Percentiles rank a stretch among this genome's conserved stretches.
These are phyloP conservation scores for Genyomyrus donnyi DNA, from an alignment of 2,113 vertebrate species.

Conservation along the genomic window DNA sequence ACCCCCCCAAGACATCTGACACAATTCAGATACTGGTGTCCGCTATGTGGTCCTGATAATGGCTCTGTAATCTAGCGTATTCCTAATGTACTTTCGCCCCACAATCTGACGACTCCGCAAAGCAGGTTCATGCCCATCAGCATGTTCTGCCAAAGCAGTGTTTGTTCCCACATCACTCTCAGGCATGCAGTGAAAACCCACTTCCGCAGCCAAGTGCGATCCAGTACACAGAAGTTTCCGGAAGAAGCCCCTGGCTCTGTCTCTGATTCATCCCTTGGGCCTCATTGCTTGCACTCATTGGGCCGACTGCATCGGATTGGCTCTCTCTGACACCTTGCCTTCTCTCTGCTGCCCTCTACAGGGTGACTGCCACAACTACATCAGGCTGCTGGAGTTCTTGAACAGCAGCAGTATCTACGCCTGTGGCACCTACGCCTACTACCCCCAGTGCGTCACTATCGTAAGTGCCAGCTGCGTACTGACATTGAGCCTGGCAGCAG, in stretches of 20 bases:
- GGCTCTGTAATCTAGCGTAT: neutral
- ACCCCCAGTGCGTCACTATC: conserved; percentile 77
- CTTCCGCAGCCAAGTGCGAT: neutral
- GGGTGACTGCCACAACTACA: conserved; percentile 78
- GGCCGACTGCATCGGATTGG: too few species aligned
- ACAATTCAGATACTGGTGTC: neutral
- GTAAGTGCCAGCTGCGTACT: conserved; percentile 52
- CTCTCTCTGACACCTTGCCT: neutral
- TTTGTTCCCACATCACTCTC: neutral
- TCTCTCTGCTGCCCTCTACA: conserved; percentile 53
- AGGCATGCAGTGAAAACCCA: neutral
- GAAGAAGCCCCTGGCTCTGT: neutral
- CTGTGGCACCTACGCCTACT: conserved; percentile 81
- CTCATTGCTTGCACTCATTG: neutral
- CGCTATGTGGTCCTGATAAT: neutral
- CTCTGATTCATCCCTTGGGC: neutral
- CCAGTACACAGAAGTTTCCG: neutral
- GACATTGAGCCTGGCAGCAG: neutral
- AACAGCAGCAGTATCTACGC: conserved; percentile 65
- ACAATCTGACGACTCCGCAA: neutral
- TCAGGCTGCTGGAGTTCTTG: conserved; percentile 72
- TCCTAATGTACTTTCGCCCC: neutral
- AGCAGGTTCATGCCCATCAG: neutral
- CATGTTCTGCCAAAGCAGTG: neutral
- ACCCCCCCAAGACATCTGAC: neutral